A percentile compares a stretch with the other conserved stretches of the same genome.
These are phyloP conservation scores for Collichthys lucidus DNA, from an alignment of 2,113 vertebrate genomes.

Conservation along the genomic window DNA sequence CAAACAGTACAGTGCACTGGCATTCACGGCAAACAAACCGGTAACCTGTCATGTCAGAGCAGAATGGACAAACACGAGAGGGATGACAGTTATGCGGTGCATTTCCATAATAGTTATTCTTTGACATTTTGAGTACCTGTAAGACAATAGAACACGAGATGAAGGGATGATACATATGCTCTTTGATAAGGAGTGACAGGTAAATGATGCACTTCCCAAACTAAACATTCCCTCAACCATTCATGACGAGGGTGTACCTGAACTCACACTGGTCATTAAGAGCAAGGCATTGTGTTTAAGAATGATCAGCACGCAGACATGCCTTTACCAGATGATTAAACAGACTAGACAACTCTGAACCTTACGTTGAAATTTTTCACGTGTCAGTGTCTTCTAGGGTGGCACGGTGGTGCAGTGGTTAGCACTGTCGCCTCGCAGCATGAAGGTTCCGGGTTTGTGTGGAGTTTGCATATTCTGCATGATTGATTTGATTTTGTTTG, in stretches of 20 bases:
- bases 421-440: no score
- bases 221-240: slow-evolving; percentile 20
- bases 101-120: slow-evolving; percentile 64
- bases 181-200: slow-evolving; percentile 55
- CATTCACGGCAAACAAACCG: slow-evolving; percentile 19
- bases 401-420: no score
- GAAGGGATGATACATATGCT: slow-evolving; percentile 12
- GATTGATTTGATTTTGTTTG: background rate
- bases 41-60: slow-evolving; percentile 28
- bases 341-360: slow-evolving; percentile 7
- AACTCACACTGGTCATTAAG: background rate
- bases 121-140: slow-evolving; percentile 12
- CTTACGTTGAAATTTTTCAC: background rate
- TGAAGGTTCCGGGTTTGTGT: no score
- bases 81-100: slow-evolving; percentile 44
- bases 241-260: slow-evolving; percentile 15
- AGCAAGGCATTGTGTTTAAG: slow-evolving; percentile 12
- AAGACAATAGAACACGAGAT: slow-evolving; percentile 11
- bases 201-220: slow-evolving; percentile 19
- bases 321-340: background rate
- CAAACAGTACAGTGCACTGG: background rate
- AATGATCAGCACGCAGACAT: slow-evolving; percentile 48
- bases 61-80: slow-evolving; percentile 14
- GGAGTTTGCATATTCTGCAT: no score
- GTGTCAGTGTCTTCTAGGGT: no score